Conservation (phyloP, 1,140 invertebrate species). For the Uloborus diversus region DNA sequence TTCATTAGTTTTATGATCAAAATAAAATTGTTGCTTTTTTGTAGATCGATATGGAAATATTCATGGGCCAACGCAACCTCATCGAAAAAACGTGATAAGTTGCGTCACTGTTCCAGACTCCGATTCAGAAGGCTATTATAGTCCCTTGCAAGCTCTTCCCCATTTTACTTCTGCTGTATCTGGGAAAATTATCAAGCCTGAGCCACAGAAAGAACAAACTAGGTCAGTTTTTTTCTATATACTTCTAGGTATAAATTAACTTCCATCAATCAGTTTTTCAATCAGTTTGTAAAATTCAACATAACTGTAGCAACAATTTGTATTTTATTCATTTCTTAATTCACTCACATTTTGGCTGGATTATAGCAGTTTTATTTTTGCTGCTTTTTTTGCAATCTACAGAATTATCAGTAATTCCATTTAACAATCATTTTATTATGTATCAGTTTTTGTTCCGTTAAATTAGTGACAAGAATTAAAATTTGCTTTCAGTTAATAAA, state of each 20-base stretch:
- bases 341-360: not conserved
- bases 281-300: too few species aligned
- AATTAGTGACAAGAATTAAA: too few species aligned
- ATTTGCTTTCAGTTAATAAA: too few species aligned
- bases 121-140: conserved; percentile 75
- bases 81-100: conserved; percentile 77
- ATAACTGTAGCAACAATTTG: too few species aligned
- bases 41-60: conserved; percentile 40
- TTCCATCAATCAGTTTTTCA: not conserved
- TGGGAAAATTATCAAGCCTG: conserved; percentile 60
- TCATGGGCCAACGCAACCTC: conserved; percentile 62
- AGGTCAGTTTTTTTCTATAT: too few species aligned
- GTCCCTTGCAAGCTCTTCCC: conserved; percentile 66
- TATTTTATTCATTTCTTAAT: conserved; percentile 4
- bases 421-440: too few species aligned
- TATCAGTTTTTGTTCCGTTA: too few species aligned
- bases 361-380: too few species aligned
- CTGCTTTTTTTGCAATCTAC: too few species aligned
- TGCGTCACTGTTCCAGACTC: conserved; percentile 84
- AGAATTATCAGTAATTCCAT: too few species aligned
- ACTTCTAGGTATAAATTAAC: too few species aligned
- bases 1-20: not conserved
- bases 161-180: conserved; percentile 54
- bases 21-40: not conserved
- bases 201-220: conserved; percentile 58